Evolutionary conservation across 2,113 vertebrate genomes (phyloP).

Genomic region (Oceanodroma tethys): DNA sequence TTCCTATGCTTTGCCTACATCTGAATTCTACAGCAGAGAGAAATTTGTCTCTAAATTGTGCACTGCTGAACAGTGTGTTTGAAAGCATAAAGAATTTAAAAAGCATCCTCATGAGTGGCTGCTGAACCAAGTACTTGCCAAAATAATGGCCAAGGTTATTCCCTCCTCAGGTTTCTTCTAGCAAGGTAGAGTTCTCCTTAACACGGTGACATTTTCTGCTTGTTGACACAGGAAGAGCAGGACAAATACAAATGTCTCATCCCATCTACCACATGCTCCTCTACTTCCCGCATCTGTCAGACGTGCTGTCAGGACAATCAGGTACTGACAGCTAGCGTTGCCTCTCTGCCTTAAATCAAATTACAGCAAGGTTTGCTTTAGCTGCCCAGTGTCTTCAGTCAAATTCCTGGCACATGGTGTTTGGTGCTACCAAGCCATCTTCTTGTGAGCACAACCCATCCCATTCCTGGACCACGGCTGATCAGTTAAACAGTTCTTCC

Average conservation of each 20-base stretch:
- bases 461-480: fast-evolving
- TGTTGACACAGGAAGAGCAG: background rate
- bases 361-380: background rate
- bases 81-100: background rate
- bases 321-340: background rate
- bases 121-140: background rate
- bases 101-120: background rate
- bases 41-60: background rate
- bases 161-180: background rate
- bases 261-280: background rate
- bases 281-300: background rate
- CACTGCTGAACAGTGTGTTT: background rate
- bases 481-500: background rate
- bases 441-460: background rate
- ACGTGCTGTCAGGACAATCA: background rate
- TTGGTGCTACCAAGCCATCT: background rate
- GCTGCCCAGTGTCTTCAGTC: background rate
- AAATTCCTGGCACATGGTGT: background rate
- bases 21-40: background rate
- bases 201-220: background rate
- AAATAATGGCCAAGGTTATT: background rate
- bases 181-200: background rate
- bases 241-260: background rate
- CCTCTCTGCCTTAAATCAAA: background rate
- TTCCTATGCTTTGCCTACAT: background rate